Evolutionary conservation across 1,140 invertebrate species (phyloP).

Genomic region (Drosophila saltans): DNA sequence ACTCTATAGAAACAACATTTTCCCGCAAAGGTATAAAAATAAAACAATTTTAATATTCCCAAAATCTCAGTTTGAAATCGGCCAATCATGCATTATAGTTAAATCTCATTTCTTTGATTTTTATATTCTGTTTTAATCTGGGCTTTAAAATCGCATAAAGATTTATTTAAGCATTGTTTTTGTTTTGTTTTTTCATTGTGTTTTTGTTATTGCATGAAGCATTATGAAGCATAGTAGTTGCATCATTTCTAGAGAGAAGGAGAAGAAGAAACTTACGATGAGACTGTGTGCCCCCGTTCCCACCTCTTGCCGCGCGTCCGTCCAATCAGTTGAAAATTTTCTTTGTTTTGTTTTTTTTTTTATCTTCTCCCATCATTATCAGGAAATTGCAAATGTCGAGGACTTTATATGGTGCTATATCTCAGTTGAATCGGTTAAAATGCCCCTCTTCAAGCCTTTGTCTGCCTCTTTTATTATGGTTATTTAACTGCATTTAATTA

Average conservation of each 20-base stretch:
- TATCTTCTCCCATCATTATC: background rate
- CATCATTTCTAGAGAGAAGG: slow-evolving; percentile 2
- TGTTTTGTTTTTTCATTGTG: background rate
- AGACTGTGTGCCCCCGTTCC: background rate
- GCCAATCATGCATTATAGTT: slow-evolving; percentile 8
- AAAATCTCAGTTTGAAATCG: slow-evolving; percentile 4
- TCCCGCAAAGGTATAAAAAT: background rate
- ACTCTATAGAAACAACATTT: too few species aligned
- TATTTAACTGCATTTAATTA: slow-evolving; percentile 52
- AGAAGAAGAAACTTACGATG: background rate
- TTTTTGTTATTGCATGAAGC: slow-evolving; percentile 15
- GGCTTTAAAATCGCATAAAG: background rate
- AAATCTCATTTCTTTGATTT: background rate
- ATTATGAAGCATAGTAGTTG: slow-evolving; percentile 11
- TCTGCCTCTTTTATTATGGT: slow-evolving; percentile 41
- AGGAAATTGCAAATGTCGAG: slow-evolving; percentile 43
- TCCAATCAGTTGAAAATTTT: background rate
- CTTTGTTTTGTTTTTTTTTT: background rate
- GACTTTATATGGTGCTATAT: slow-evolving; percentile 27
- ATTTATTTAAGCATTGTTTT: background rate
- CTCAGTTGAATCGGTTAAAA: slow-evolving; percentile 7
- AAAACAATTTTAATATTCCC: background rate
- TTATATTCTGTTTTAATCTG: background rate
- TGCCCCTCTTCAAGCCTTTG: slow-evolving; percentile 12
- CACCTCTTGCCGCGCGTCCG: background rate